Evolutionary conservation across 2,797 vertebrate species (phyloP).

Genomic region (Acanthurus leucopareius): DNA sequence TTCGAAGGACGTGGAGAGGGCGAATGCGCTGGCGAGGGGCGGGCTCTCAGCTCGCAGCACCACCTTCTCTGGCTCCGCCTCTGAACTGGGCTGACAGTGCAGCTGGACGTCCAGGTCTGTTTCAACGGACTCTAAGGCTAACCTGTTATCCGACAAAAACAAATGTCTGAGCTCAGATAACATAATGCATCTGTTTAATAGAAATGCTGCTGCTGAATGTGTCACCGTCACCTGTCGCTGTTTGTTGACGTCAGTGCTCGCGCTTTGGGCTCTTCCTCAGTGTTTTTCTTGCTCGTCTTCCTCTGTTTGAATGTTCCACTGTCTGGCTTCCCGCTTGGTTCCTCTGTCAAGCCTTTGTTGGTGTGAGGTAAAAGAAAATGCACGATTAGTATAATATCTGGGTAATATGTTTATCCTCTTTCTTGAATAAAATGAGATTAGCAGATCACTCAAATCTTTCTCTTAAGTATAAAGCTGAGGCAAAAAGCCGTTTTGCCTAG

Average conservation of each 20-base stretch:
- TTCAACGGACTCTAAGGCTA: constrained; percentile 87
- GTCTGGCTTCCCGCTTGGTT: constrained; percentile 88
- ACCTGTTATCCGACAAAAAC: constrained; percentile 80
- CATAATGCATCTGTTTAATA: not conserved
- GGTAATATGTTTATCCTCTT: too few relatives aligned
- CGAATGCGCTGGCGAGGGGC: constrained; percentile 84
- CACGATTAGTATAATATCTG: not conserved
- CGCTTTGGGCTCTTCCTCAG: constrained; percentile 88
- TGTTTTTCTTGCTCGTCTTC: constrained; percentile 87
- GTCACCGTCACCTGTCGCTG: constrained; percentile 89
- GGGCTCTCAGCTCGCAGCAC: constrained; percentile 86
- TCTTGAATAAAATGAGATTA: not conserved
- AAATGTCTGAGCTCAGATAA: not conserved
- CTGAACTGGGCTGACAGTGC: constrained; percentile 85
- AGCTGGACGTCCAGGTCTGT: constrained; percentile 84
- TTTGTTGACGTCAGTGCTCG: constrained; percentile 89
- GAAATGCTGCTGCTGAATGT: not conserved
- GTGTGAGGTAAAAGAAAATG: constrained; percentile 11
- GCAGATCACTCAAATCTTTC: not conserved
- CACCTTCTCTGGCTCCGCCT: constrained; percentile 85
- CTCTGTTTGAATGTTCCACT: constrained; percentile 88
- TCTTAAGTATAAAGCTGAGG: not conserved
- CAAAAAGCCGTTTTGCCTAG: not conserved
- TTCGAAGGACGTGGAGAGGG: constrained; percentile 88
- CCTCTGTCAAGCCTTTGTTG: constrained; percentile 90